These are phyloP conservation scores for Recurvirostra avosetta DNA, from an alignment of 2,113 vertebrate species.

Conservation along the genomic window DNA sequence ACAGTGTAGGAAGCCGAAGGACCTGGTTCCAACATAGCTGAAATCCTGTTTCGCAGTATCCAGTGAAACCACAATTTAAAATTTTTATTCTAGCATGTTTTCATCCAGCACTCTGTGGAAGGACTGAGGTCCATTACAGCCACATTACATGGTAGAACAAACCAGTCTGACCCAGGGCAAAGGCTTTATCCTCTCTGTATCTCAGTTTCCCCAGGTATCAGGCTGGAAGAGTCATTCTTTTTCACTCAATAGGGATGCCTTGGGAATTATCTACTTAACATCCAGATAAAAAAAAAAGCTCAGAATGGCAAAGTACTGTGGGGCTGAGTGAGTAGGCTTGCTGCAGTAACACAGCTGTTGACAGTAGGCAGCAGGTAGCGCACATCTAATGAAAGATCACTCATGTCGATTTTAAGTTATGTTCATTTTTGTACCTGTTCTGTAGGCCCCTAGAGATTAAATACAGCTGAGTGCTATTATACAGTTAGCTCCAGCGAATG, in stretches of 20 bases:
- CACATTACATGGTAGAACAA: neutral
- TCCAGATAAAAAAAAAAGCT: neutral
- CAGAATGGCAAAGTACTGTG: neutral
- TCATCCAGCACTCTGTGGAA: neutral
- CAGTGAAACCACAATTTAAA: neutral
- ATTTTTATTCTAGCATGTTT: neutral
- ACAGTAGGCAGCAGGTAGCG: constrained; percentile 16
- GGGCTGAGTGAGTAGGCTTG: neutral
- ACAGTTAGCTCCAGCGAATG: constrained; percentile 38
- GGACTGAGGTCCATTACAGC: neutral
- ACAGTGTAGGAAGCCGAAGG: neutral
- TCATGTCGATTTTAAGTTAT: neutral
- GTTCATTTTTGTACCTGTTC: constrained; percentile 21
- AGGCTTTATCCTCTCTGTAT: neutral
- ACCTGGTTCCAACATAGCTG: neutral
- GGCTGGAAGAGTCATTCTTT: neutral
- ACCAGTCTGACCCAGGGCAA: neutral
- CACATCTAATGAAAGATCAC: constrained; percentile 23
- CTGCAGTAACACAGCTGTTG: neutral
- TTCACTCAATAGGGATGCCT: neutral
- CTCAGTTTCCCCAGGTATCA: neutral
- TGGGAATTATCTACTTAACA: constrained; percentile 10
- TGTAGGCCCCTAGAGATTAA: constrained; percentile 29
- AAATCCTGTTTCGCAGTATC: neutral
- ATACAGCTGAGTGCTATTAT: constrained; percentile 21